Base-by-base conservation (phyloP, 37 sponge, comb jelly and placozoan species). In the Eunapius fragilis region DNA sequence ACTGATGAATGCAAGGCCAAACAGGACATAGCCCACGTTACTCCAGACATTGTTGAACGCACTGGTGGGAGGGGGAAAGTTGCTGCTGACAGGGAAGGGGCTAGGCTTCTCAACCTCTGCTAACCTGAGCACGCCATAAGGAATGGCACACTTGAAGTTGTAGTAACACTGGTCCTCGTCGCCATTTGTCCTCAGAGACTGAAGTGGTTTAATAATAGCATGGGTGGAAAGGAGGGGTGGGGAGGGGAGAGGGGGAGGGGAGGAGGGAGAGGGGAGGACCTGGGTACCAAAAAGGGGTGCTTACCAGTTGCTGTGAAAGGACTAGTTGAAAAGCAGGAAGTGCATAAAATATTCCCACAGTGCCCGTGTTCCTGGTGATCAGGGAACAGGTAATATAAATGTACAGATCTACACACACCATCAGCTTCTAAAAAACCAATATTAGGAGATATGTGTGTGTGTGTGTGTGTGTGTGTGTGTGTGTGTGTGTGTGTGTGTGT, bases 91-190 rank as follows among this genome's bases (percentile, higher is more conserved):
- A 79, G 17, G n/a, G 26, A 6, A 47, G 37, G 24, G 33, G 38
- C 3, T 47, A 25, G 26, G 35, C 9, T 30, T 14, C 19, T 19
- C 70, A 14, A 75, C 36, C 17, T 30, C 22, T n/a, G n/a, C 76
- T 38, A 2, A 92, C 90, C 82, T 85, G 26, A 93, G 69, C 14
- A 87, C 81, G 4, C 94, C 97, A 26, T 91, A 30, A 11, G 95
- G 95, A n/a, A 86, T 89, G 28, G 92, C 76, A 79, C 99, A 98
- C 74, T 82, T 88, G 87, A 91, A 94, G 87, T 98, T 98, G 89
- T 91, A 98, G 80, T 95, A 98, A 85, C 99, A 98, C 22, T 84
- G 77, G 74, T 98, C 97, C 77, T 96, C 83, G 79, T 98, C 91
- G 4, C 99, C 99, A 82, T 90, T 90, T 35, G 70, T 70, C 79